Conservation (phyloP, 2,113 vertebrate genomes). For the Clinocottus analis region DNA sequence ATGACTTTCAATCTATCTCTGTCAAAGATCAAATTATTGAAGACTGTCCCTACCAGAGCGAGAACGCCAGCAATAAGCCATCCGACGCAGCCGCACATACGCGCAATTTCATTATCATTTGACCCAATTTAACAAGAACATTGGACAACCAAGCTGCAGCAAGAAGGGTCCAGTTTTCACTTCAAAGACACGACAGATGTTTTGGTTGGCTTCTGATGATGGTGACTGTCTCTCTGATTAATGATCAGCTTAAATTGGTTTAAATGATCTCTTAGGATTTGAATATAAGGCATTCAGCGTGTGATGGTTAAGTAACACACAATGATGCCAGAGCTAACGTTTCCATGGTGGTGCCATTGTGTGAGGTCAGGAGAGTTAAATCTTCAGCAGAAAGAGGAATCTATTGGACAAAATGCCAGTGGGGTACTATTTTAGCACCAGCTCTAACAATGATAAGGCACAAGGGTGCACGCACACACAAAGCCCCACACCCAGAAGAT, state of each 20-base stretch:
- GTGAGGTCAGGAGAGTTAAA: slow-evolving; percentile 22
- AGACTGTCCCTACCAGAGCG: not conserved
- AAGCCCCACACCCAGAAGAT: slow-evolving; percentile 31
- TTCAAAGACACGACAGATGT: slow-evolving; percentile 31
- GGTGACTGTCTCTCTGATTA: not conserved
- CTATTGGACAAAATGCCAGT: slow-evolving; percentile 26
- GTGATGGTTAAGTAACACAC: no score
- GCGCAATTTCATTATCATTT: slow-evolving; percentile 41
- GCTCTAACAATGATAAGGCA: slow-evolving; percentile 28
- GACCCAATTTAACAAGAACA: slow-evolving; percentile 37
- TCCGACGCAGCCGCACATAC: not conserved
- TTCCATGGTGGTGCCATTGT: slow-evolving; percentile 1
- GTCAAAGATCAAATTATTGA: slow-evolving; percentile 60
- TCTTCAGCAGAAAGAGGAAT: not conserved
- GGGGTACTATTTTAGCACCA: slow-evolving; percentile 30
- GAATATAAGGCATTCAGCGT: not conserved
- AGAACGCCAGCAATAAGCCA: slow-evolving; percentile 36
- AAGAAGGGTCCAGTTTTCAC: slow-evolving; percentile 15
- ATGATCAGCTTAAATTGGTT: not conserved
- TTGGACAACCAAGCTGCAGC: slow-evolving; percentile 13
- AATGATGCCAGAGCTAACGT: not conserved
- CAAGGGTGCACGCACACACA: slow-evolving; percentile 19
- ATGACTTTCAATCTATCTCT: slow-evolving; percentile 51
- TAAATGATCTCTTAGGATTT: slow-evolving; percentile 8
- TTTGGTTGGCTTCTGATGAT: not conserved